Evolutionary conservation across 2,113 vertebrate genomes (phyloP).

Genomic region (Grammomys dolichurus): DNA sequence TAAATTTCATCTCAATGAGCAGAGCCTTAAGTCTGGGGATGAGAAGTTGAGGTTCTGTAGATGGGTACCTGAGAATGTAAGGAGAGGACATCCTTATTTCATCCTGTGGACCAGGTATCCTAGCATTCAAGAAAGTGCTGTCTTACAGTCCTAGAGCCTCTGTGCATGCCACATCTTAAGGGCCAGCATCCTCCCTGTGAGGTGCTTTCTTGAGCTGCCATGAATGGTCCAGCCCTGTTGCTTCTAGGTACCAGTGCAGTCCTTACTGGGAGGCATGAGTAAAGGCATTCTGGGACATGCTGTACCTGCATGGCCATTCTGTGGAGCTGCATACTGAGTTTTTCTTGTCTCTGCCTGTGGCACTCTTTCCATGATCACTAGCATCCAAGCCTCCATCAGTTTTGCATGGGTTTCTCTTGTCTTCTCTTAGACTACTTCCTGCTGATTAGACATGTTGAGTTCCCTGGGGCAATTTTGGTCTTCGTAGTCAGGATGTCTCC

Average conservation of each 20-base stretch:
- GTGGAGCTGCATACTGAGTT: not conserved
- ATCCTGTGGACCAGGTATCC: not conserved
- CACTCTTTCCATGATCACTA: not conserved
- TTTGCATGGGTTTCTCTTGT: not conserved
- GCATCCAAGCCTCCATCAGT: no score
- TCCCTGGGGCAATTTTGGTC: no score
- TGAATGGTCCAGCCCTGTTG: not conserved
- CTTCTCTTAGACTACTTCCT: no score
- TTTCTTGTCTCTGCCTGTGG: not conserved
- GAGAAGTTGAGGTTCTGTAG: not conserved
- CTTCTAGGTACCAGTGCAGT: not conserved
- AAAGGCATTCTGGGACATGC: not conserved
- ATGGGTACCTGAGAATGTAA: not conserved
- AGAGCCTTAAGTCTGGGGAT: not conserved
- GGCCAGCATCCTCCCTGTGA: not conserved
- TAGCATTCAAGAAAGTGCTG: not conserved
- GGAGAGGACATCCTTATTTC: not conserved
- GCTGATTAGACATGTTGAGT: no score
- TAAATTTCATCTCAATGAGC: slow-evolving; percentile 60
- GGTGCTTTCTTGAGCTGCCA: not conserved
- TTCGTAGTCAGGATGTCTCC: no score
- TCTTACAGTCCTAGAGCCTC: not conserved
- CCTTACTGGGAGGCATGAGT: not conserved
- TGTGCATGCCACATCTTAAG: not conserved
- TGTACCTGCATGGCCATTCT: not conserved